Base-by-base conservation (phyloP, 1,140 invertebrate genomes). In the Dreissena polymorpha region DNA sequence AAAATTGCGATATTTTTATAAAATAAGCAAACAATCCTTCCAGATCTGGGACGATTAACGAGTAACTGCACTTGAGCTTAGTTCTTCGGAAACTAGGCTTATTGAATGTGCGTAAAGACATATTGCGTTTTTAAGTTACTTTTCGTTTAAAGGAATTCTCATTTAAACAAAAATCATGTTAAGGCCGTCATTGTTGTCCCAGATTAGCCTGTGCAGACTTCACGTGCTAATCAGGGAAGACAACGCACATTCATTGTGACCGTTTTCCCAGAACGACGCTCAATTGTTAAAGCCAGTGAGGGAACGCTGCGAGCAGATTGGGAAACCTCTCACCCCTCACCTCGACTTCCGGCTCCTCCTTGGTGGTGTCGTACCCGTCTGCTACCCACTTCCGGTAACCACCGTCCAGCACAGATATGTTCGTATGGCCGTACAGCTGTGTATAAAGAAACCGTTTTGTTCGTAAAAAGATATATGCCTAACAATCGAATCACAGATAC, bases 401-500 rank as follows among this genome's bases (percentile, higher is more conserved):
- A 72, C 89, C 89, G 77, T 90, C 85, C 49, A 90, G 76, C 25
- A 90, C 81, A 14, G 89, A 90, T 14, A 90, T 81, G 68, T 86
- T 87, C 50, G 53, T 82, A 71, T 90, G 89, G 50, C 89, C 89
- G 84, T 85, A 89, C 51, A 84, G 70, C 89, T 89, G 69, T 12
- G 51, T 23, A 71, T 14, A n/a, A 2, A 63, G 18, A 7, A 5
- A n/a, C 23, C 23, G 39, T 39, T 39, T 39, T 39, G 39, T 39
- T 39, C 39, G 39, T 39, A 39, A 39, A 2, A 39, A 39, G 39
- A 8, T 39, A 2, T 39, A 39, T 39, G 39, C 39, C 39, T 39
- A 5, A 39, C 39, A 39, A 39, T 39, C 39, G 3, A 39, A 39
- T 39, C 8, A n/a, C n/a, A n/a, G n/a, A n/a, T n/a, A n/a, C n/a